Conservation (phyloP, 2,888 invertebrate species). For the Acanthosepion esculentum region DNA sequence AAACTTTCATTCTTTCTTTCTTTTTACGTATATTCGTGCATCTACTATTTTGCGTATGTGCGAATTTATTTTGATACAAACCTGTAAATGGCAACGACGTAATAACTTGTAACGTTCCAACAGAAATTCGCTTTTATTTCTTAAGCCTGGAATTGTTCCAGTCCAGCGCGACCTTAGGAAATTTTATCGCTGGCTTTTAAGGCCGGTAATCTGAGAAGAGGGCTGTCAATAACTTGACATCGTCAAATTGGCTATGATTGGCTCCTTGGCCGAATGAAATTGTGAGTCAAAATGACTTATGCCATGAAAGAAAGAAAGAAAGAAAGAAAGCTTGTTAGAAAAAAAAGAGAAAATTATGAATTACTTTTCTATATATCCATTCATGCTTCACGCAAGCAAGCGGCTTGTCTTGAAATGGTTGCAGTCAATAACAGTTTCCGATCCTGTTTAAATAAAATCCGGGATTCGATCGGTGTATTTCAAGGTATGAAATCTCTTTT, state of each 20-base stretch:
- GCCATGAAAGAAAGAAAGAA: neutral
- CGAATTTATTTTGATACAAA: neutral
- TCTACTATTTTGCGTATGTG: neutral
- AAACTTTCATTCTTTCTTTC: neutral
- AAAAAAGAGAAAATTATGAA: too few species aligned
- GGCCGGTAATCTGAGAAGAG: neutral
- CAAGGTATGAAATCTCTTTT: too few species aligned
- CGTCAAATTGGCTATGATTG: neutral
- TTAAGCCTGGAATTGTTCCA: neutral
- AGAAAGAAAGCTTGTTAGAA: neutral
- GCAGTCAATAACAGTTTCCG: too few species aligned
- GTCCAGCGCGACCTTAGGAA: neutral
- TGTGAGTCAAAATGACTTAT: neutral
- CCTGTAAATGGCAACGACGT: neutral
- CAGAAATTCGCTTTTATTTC: neutral
- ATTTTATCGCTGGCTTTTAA: neutral
- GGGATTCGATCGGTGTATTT: too few species aligned
- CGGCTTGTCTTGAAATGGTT: too few species aligned
- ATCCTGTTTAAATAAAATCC: too few species aligned
- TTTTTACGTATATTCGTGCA: neutral
- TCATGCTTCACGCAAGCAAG: too few species aligned
- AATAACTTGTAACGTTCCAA: neutral
- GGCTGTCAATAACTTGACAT: slow-evolving; percentile 33
- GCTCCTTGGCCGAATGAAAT: neutral
- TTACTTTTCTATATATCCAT: too few species aligned